Conservation (phyloP, 2,797 vertebrate species). For the Crenuchus spilurus region DNA sequence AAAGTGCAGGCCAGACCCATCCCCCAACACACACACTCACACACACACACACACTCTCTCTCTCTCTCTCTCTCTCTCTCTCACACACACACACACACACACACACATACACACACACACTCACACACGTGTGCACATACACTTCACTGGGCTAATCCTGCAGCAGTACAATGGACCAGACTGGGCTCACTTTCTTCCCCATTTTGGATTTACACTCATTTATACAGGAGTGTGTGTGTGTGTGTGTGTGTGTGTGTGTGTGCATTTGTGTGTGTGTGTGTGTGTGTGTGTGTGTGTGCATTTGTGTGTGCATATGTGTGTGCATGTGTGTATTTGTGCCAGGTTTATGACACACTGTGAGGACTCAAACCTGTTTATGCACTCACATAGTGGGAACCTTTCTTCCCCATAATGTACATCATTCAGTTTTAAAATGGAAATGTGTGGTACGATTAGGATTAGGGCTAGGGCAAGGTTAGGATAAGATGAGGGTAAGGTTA, state of each 20-base stretch:
- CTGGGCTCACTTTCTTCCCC: slow-evolving; percentile 46
- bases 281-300: too few species aligned
- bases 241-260: slow-evolving; percentile 59
- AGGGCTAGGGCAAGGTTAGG: too few species aligned
- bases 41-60: slow-evolving; percentile 32
- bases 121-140: slow-evolving; percentile 35
- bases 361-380: too few species aligned
- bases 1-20: slow-evolving; percentile 46
- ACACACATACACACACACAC: slow-evolving; percentile 38
- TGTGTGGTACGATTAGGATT: too few species aligned
- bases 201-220: slow-evolving; percentile 48
- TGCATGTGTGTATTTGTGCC: too few species aligned
- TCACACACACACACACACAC: slow-evolving; percentile 33
- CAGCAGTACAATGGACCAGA: slow-evolving; percentile 46
- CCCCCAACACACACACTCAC: slow-evolving; percentile 34
- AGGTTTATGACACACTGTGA: too few species aligned
- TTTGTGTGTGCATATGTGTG: too few species aligned
- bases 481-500: too few species aligned
- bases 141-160: slow-evolving; percentile 50
- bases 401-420: too few species aligned
- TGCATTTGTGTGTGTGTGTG: slow-evolving; percentile 37
- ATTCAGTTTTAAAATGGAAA: too few species aligned
- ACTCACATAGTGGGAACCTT: too few species aligned
- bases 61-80: too few species aligned
- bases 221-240: slow-evolving; percentile 32